Percentiles rank a stretch among this genome's conserved stretches.
phyloP scores from a whole-genome alignment of 2,113 vertebrate species.

The Erinaceus europaeus region DNA sequence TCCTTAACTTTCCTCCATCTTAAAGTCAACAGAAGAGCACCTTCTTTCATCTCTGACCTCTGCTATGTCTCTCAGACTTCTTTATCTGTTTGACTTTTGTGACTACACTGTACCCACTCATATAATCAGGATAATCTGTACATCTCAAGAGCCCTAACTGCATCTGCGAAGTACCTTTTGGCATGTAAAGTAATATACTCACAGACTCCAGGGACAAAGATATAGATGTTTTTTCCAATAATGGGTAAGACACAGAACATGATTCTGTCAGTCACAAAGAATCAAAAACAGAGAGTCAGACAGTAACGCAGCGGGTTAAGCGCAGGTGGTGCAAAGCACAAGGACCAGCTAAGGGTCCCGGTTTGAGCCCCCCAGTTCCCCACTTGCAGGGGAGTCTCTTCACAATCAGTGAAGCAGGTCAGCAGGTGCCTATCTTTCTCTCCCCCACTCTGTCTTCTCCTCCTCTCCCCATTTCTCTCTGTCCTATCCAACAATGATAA shows the following conservation, averaged over 20 bases:
- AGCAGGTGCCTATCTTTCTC: too few relatives aligned
- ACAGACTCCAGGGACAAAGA: background rate
- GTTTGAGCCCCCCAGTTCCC: too few relatives aligned
- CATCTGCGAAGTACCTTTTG: background rate
- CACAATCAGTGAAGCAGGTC: too few relatives aligned
- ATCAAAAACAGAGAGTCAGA: too few relatives aligned
- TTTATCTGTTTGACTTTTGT: background rate
- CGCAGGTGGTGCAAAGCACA: too few relatives aligned
- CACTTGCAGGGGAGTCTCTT: too few relatives aligned
- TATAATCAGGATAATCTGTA: background rate
- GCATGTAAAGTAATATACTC: background rate
- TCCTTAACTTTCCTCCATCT: background rate
- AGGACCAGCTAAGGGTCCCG: too few relatives aligned
- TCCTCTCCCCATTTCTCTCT: too few relatives aligned
- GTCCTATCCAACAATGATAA: too few relatives aligned
- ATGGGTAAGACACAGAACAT: background rate
- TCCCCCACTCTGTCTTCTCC: too few relatives aligned
- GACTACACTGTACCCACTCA: background rate
- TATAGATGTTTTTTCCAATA: background rate
- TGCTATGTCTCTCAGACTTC: background rate
- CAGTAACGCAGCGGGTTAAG: too few relatives aligned
- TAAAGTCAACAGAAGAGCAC: background rate
- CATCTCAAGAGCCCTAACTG: background rate
- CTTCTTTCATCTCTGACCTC: background rate
- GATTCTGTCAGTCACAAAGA: background rate